Base-by-base conservation (phyloP, 2,888 invertebrate genomes). In the Ctenicera cuprea region DNA sequence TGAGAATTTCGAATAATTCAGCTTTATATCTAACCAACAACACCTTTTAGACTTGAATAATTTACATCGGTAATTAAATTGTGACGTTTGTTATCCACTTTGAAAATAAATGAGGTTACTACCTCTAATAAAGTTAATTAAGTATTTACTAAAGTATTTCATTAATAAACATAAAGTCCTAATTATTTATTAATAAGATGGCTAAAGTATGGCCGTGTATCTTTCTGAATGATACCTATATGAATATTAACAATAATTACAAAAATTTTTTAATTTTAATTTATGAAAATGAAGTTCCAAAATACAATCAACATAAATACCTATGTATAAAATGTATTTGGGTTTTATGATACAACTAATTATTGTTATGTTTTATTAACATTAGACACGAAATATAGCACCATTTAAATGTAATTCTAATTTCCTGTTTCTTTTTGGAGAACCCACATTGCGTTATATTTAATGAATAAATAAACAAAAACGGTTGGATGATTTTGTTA, bases 181-280 rank as follows among this genome's bases (percentile, higher is more conserved):
- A 61, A 61, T 61, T 61, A 61, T 41, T 61, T 38, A 30, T 57
- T 57, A 20, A 57, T 57, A 57, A 30, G 26, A 30, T 30, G 33
- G 11, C 3, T 59, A 26, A 9, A 8, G 20, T 52, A 52, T 26
- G 26, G 52, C 52, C 26, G 52, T 26, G 9, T 52, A n/a, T 52
- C 26, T 26, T 52, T 2, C 12, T 26, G 26, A 20, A 18, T 26
- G 26, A 52, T 26, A n/a, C n/a, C n/a, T n/a, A 18, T 26, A 52
- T 26, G 52, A 52, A 52, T 26, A 52, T n/a, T 26, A 26, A 16
- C 20, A 12, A 33, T 33, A 33, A 33, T 33, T 16, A 52, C 26
- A 26, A 22, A 18, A 18, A 26, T 18, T n/a, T 52, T 52, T 52
- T n/a, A 52, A 52, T 61, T 61, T 64, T 64, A 50, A 50, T 64